Evolutionary conservation across 2,113 vertebrate genomes (phyloP), one percentile per base, ranked within the genome.

Genomic region (Arothron firmamentum): DNA sequence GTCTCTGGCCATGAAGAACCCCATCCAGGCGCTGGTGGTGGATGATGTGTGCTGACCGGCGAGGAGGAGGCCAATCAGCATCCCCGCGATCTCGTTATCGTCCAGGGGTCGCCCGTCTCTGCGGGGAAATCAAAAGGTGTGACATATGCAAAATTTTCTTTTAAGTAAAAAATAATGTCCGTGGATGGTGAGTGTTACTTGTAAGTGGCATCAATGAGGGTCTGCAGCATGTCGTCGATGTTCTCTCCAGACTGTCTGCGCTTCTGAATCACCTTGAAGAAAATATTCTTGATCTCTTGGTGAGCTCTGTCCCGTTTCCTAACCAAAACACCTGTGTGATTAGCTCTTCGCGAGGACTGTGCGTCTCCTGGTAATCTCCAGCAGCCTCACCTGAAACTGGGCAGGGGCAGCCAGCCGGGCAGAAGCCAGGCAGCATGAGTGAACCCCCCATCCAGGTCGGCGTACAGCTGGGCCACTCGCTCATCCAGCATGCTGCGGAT

Each of bases 41-140:
- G 97, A 99, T 38, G 95, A 98, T 0, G 97, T 99, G 85, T 99
- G 97, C 87, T 99, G 97, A 15, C 96, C 97, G 0, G 96, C 97
- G 42, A 99, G 79, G 1, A 99, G 90, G 73, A 99, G 84, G 17
- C 95, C 96, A 0, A 99, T 99, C 42, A 99, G 91, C 96, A 99
- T 91, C 3, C 97, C 97, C 0, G 92, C 89, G 0, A 99, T 88
- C 70, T 99, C 96, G 0, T 93, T 82, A 1, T 98, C 93, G 0
- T 71, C 92, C 83, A 99, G 80, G 0, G 79, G 79, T 0, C 67
- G 90, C 2, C 96, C 95, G 0, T 96, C 92, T 88, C 96, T 98
- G 60, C 7, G 0, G 60, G 61, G 47, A 8, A 10, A 21, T 21
- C 1, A 19, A 5, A 11, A 1, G n/a, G 11, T 15, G 5, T 20